These are phyloP conservation scores for Parelbella ahira DNA, from an alignment of 2,888 invertebrate genomes.

Conservation along the genomic window DNA sequence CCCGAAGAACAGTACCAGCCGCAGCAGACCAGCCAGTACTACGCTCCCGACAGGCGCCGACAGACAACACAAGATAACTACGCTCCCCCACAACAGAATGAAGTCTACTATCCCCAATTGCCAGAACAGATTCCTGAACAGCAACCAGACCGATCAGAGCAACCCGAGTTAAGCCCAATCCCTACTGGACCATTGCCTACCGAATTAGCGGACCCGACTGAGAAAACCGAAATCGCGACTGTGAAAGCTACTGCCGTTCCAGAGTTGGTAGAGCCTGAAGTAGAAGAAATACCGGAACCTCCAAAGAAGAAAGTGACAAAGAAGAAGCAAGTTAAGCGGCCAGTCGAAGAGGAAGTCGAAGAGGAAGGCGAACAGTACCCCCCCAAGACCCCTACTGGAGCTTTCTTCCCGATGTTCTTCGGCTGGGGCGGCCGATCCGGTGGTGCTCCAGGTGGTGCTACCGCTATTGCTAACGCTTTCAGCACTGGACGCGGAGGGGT, in stretches of 20 bases:
- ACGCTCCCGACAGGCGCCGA: constrained; percentile 62
- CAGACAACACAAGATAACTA: constrained; percentile 59
- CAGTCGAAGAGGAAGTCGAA: constrained; percentile 63
- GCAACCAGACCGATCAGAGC: constrained; percentile 41
- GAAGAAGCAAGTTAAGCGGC: constrained; percentile 62
- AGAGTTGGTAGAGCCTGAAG: constrained; percentile 59
- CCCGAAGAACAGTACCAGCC: constrained; percentile 47
- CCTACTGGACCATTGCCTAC: constrained; percentile 45
- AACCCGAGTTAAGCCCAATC: constrained; percentile 32
- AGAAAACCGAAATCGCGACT: constrained; percentile 52
- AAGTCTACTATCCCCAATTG: constrained; percentile 54
- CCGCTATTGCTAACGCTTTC: constrained; percentile 86
- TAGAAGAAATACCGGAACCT: constrained; percentile 56
- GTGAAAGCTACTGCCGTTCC: constrained; percentile 50
- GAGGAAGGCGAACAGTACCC: constrained; percentile 76
- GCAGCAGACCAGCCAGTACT: constrained; percentile 63
- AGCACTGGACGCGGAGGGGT: constrained; percentile 86
- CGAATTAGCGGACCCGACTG: constrained; percentile 54
- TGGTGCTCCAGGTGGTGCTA: constrained; percentile 80
- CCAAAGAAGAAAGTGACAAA: constrained; percentile 52
- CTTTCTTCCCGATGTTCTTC: constrained; percentile 85
- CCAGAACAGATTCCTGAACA: constrained; percentile 37
- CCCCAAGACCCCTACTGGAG: constrained; percentile 71
- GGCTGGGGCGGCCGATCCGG: constrained; percentile 63
- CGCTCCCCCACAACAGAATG: constrained; percentile 63